Conservation (phyloP, 2,888 invertebrate species). For the Darwinula stevensoni region DNA sequence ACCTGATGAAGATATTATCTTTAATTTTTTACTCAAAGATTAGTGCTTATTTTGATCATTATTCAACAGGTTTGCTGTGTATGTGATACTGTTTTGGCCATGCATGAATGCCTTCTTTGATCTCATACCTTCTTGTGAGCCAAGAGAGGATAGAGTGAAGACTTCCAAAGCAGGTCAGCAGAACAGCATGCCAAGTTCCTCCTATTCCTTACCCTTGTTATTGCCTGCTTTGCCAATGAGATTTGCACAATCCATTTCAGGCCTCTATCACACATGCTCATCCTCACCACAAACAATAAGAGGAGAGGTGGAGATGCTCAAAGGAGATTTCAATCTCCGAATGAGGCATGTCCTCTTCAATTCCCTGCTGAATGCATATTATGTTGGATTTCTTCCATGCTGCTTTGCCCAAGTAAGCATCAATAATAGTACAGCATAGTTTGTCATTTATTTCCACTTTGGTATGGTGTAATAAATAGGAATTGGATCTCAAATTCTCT, state of each 20-base stretch:
- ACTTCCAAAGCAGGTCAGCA: too few relatives aligned
- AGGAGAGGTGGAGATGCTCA: slow-evolving; percentile 52
- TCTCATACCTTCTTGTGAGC: slow-evolving; percentile 13
- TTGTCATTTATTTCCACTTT: slow-evolving; percentile 10
- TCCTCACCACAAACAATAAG: slow-evolving; percentile 22
- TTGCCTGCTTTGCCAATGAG: too few relatives aligned
- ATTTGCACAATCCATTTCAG: too few relatives aligned
- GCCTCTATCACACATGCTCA: slow-evolving; percentile 16
- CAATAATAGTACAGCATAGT: background rate
- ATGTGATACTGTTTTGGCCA: slow-evolving; percentile 50
- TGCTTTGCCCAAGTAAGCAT: slow-evolving; percentile 48
- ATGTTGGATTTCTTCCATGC: slow-evolving; percentile 60
- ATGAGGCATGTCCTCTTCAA: slow-evolving; percentile 64
- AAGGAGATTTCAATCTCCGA: slow-evolving; percentile 60
- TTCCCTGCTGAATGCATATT: slow-evolving; percentile 56
- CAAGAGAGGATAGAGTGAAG: background rate
- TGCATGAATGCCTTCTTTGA: slow-evolving; percentile 46
- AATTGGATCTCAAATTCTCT: too few relatives aligned
- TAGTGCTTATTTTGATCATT: too few relatives aligned
- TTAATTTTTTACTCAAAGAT: too few relatives aligned
- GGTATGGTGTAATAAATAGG: too few relatives aligned
- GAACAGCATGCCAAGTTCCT: too few relatives aligned
- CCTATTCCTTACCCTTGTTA: too few relatives aligned
- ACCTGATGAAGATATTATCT: too few relatives aligned
- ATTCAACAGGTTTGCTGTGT: slow-evolving; percentile 31